These are phyloP conservation scores for Watsonalla cultraria DNA, from an alignment of 2,888 invertebrate species.

Conservation along the genomic window DNA sequence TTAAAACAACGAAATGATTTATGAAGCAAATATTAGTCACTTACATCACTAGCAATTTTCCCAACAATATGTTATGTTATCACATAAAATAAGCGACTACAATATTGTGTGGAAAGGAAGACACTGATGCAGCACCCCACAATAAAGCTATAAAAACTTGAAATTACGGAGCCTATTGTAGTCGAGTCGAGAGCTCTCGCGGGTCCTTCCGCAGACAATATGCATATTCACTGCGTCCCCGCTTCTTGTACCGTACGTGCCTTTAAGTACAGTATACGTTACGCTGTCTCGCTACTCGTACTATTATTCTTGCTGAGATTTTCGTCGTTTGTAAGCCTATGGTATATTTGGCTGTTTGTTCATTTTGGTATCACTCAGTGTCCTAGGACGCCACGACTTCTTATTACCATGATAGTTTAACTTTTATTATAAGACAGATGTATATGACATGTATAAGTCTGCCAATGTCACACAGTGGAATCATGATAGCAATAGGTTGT, in stretches of 20 bases:
- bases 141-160: slow-evolving; percentile 47
- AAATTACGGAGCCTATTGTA: slow-evolving; percentile 58
- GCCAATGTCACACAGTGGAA: no score
- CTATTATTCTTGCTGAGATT: neutral
- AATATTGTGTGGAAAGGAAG: slow-evolving; percentile 4
- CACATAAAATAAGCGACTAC: slow-evolving; percentile 3
- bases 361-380: no score
- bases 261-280: neutral
- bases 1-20: no score
- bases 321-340: neutral
- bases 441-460: no score
- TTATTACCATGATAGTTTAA: no score
- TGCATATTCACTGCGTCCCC: slow-evolving; percentile 50
- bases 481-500: no score
- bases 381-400: no score
- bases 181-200: slow-evolving; percentile 45
- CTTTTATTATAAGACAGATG: no score
- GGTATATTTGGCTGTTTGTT: neutral
- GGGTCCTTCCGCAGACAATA: slow-evolving; percentile 53
- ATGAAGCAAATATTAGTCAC: neutral
- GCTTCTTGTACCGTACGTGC: slow-evolving; percentile 4
- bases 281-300: neutral
- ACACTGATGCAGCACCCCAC: slow-evolving; percentile 15
- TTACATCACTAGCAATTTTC: slow-evolving; percentile 9
- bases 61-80: neutral